phyloP scores from a whole-genome alignment of 1,140 invertebrate genomes.

The Chelonus insularis region DNA sequence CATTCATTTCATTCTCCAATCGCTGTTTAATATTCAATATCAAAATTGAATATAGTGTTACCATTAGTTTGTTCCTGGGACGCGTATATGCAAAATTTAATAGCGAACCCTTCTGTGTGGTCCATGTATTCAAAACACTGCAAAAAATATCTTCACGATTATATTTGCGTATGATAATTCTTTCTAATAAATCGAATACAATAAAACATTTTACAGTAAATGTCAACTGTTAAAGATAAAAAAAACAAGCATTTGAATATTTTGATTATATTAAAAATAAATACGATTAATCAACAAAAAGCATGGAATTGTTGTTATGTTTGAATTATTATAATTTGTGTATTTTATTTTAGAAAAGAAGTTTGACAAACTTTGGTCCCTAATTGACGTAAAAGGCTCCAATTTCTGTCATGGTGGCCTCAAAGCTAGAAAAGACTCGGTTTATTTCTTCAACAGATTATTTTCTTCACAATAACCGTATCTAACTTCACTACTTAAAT shows the following conservation, averaged over 20 bases:
- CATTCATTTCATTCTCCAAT: constrained; percentile 4
- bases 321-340: too few species aligned
- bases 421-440: not conserved
- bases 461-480: too few species aligned
- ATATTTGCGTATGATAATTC: not conserved
- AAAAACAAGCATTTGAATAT: too few species aligned
- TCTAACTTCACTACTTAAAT: too few species aligned
- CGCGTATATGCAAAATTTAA: constrained; percentile 44
- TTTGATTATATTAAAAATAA: too few species aligned
- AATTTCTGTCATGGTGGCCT: not conserved
- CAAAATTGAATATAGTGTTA: constrained; percentile 51
- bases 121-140: constrained; percentile 29
- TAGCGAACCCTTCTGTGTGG: constrained; percentile 41
- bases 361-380: not conserved
- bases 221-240: too few species aligned
- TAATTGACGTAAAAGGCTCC: not conserved
- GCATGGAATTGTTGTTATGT: too few species aligned
- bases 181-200: too few species aligned
- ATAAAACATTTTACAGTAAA: not conserved
- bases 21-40: constrained; percentile 45
- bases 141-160: constrained; percentile 17
- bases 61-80: constrained; percentile 39
- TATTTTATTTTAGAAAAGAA: too few species aligned
- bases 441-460: too few species aligned
- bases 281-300: too few species aligned